These are phyloP conservation scores for Micronycteris hirsuta DNA, from an alignment of 2,113 vertebrate genomes.

Conservation along the genomic window DNA sequence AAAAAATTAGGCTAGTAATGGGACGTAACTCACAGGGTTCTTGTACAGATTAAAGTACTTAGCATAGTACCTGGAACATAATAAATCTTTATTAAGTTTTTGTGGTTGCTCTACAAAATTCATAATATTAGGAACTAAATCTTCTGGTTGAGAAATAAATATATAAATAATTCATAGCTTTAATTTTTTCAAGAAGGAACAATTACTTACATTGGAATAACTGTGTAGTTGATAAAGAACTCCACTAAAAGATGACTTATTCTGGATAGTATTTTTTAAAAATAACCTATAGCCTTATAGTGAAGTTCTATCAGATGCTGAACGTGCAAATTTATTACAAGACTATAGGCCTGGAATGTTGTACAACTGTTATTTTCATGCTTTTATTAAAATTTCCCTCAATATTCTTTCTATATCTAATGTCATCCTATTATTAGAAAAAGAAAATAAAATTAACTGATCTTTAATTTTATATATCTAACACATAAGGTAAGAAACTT, in stretches of 20 bases:
- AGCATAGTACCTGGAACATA: not conserved
- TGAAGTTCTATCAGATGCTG: constrained; percentile 59
- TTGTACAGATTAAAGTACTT: not conserved
- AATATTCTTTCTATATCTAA: constrained; percentile 52
- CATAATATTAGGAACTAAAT: not conserved
- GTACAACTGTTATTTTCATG: constrained; percentile 58
- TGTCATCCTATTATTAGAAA: constrained; percentile 53
- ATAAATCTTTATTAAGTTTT: not conserved
- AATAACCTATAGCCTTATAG: constrained; percentile 57
- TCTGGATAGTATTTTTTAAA: constrained; percentile 45
- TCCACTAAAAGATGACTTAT: constrained; percentile 1
- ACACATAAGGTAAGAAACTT: constrained; percentile 5
- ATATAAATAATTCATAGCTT: not conserved
- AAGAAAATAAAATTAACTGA: constrained; percentile 54
- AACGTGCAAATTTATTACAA: constrained; percentile 46
- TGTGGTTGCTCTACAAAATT: not conserved
- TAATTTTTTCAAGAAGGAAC: not conserved
- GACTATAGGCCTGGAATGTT: constrained; percentile 10
- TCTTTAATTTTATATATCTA: not conserved
- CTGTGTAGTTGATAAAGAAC: not conserved
- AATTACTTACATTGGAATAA: not conserved
- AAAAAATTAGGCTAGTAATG: not conserved
- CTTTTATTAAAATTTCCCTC: constrained; percentile 57
- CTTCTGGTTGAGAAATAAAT: not conserved
- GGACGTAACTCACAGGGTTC: not conserved